Percentiles rank a stretch among this genome's conserved stretches.
Evolutionary conservation across 2,797 vertebrate genomes (phyloP).

Genomic region (Melanitta fusca): DNA sequence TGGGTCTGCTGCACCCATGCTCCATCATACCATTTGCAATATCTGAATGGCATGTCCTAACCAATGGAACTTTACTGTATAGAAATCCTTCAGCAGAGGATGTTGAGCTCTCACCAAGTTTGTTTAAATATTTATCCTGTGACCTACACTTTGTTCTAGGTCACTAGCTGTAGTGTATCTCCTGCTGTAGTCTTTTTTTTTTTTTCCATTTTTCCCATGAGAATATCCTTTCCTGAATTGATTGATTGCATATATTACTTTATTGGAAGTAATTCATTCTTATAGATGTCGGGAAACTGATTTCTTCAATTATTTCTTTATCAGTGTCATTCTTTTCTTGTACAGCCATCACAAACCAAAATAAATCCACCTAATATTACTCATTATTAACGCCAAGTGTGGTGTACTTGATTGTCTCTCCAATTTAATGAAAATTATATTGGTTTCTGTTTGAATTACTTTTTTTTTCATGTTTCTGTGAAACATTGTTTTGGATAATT

Average conservation of each 20-base stretch:
- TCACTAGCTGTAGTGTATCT: constrained; percentile 4
- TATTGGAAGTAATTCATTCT: constrained; percentile 68
- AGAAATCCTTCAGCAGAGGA: background rate
- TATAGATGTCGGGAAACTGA: constrained; percentile 68
- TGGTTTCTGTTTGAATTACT: constrained; percentile 37
- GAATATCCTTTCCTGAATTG: constrained; percentile 49
- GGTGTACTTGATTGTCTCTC: constrained; percentile 40
- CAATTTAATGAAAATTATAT: constrained; percentile 55
- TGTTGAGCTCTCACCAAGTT: background rate
- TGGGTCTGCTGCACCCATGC: background rate
- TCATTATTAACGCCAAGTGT: constrained; percentile 50
- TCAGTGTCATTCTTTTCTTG: constrained; percentile 69
- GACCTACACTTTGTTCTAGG: constrained; percentile 12
- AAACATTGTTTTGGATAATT: constrained; percentile 5
- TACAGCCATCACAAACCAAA: constrained; percentile 58
- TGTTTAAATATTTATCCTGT: constrained; percentile 30
- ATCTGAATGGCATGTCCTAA: background rate
- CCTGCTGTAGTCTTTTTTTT: background rate
- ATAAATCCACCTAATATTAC: constrained; percentile 29
- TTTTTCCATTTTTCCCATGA: constrained; percentile 38
- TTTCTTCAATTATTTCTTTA: constrained; percentile 76
- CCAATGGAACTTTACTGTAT: background rate
- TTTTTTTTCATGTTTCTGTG: background rate
- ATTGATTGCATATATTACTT: constrained; percentile 72
- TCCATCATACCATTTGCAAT: background rate